Conservation (phyloP, 2,113 vertebrate genomes). For the Natator depressus region DNA sequence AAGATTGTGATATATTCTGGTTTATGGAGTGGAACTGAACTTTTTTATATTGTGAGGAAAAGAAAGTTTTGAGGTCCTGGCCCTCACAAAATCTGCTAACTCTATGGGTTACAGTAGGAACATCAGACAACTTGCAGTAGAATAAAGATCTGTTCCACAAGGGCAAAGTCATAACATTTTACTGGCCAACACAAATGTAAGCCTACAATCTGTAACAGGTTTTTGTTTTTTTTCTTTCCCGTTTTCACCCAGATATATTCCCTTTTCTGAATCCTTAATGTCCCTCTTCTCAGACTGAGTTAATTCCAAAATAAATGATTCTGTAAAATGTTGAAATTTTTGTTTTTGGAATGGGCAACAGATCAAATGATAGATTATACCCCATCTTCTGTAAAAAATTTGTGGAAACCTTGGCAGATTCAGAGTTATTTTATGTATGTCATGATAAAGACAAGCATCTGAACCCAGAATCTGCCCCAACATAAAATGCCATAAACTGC, state of each 20-base stretch:
- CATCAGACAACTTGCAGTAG: not conserved
- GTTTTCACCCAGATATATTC: not conserved
- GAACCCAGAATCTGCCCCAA: not conserved
- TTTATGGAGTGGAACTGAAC: not conserved
- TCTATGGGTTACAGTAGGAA: not conserved
- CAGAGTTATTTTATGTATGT: not conserved
- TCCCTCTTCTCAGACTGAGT: not conserved
- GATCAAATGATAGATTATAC: not conserved
- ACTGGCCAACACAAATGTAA: not conserved
- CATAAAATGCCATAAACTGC: not conserved
- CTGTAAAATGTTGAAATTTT: not conserved
- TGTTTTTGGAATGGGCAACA: not conserved
- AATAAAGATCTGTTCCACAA: not conserved
- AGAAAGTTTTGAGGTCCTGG: not conserved
- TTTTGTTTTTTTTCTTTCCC: not conserved
- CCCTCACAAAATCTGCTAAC: not conserved
- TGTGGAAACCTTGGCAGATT: not conserved
- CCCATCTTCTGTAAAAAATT: not conserved
- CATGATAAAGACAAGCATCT: not conserved
- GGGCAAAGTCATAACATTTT: not conserved
- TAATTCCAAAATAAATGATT: not conserved
- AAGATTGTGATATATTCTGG: not conserved
- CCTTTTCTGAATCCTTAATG: not conserved
- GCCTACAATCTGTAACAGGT: not conserved
- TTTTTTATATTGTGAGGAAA: not conserved